Conservation (phyloP, 1,140 invertebrate species). For the Caenorhabditis latens region DNA sequence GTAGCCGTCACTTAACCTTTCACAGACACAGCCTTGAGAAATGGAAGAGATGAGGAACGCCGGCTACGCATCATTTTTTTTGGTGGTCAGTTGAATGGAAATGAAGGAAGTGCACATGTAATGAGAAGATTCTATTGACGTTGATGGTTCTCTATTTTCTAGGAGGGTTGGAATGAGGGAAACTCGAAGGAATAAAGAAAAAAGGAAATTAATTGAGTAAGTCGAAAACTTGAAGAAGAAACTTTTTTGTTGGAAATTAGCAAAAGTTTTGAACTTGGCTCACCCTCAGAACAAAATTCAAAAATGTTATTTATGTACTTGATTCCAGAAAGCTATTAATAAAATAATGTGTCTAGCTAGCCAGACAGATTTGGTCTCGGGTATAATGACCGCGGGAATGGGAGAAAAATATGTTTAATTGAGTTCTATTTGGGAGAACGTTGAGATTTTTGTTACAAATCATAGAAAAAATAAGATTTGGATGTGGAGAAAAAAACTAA, state of each 20-base stretch:
- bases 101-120: slow-evolving; percentile 8
- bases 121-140: slow-evolving; percentile 1
- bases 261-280: not conserved
- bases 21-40: slow-evolving; percentile 41
- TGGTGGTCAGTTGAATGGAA: slow-evolving; percentile 43
- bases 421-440: no score
- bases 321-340: not conserved
- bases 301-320: not conserved
- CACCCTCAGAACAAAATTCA: no score
- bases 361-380: no score
- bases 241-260: not conserved
- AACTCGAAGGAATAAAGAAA: not conserved
- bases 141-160: not conserved
- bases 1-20: slow-evolving; percentile 42
- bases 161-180: no score
- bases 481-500: not conserved
- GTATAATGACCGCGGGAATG: no score
- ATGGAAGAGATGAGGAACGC: not conserved
- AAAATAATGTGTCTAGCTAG: no score
- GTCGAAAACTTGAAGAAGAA: not conserved
- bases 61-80: slow-evolving; percentile 38
- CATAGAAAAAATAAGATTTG: no score
- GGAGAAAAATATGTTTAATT: no score
- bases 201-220: slow-evolving; percentile 41
- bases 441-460: no score